Evolutionary conservation across 2,888 invertebrate species (phyloP).

Genomic region (Tuta absoluta): DNA sequence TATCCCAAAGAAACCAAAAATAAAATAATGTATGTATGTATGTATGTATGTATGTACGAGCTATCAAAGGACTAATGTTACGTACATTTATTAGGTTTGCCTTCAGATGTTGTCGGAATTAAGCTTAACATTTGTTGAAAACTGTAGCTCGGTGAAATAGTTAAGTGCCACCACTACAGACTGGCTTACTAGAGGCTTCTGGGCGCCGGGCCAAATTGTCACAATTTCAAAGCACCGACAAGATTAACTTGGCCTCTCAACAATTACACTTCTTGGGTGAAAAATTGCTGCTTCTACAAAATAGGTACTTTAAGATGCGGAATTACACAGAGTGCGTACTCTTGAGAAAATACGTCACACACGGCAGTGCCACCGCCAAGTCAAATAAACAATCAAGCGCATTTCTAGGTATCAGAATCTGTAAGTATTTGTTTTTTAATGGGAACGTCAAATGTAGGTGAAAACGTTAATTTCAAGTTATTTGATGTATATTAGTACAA

Average conservation of each 20-base stretch:
- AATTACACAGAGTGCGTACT: neutral
- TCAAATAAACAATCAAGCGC: neutral
- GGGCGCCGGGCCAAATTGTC: conserved; percentile 9
- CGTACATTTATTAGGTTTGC: too few relatives aligned
- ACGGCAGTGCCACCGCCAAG: neutral
- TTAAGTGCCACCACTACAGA: neutral
- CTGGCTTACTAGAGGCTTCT: conserved; percentile 1
- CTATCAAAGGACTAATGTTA: too few relatives aligned
- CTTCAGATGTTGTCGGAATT: neutral
- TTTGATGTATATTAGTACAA: too few relatives aligned
- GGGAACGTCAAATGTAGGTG: too few relatives aligned
- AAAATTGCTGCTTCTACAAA: neutral
- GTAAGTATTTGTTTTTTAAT: too few relatives aligned
- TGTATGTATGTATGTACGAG: too few relatives aligned
- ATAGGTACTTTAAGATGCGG: neutral
- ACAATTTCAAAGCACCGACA: conserved; percentile 9
- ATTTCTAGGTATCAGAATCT: too few relatives aligned
- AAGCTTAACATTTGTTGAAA: conserved; percentile 2
- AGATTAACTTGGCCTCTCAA: conserved; percentile 18
- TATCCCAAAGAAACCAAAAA: too few relatives aligned
- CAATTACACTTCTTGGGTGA: conserved; percentile 10
- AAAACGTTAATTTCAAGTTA: too few relatives aligned
- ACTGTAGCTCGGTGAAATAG: neutral
- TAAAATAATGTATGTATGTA: too few relatives aligned
- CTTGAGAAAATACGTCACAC: neutral